Base-by-base conservation (phyloP, 2,113 vertebrate species). In the Dascyllus trimaculatus region DNA sequence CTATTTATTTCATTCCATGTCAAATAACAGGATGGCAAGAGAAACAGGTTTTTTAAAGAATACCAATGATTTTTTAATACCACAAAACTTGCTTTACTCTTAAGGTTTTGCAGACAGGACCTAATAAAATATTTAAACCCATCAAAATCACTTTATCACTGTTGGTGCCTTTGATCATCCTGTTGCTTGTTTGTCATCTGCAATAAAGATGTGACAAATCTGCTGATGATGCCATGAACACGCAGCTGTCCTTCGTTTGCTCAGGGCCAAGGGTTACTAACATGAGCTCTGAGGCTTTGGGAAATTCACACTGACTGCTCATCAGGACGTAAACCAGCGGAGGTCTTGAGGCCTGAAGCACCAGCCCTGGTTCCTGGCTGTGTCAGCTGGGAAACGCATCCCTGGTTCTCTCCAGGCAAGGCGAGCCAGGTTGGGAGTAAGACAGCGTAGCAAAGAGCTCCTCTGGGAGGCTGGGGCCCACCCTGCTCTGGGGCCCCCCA, bases 301-400 rank as follows among this genome's bases (percentile, higher is more conserved):
- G 62, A 66, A 64, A 51, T 82, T 86, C 66, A 78, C 43, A 45
- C 19, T 70, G 19, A 51, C 58, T 6, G 49, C 75, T 88, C 75
- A 85, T 88, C 79, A 61, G 70, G 62, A 74, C 38, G 57, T 35
- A 35, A 87, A 59, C 61, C 54, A 63, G 59, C 79, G 80, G 73
- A 84, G 67, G 5, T 69, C 68, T 53, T 21, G n/a, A n/a, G 54
- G 51, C 81, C 81, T 45, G 65, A 35, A 86, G 88, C 74, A 62
- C 40, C 56, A 48, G 63, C 43, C 58, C 22, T 18, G 66, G 25
- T 46, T 77, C 62, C 48, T 81, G 68, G 24, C 68, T 75, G 60
- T 46, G 87, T 92, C 93, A 93, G 90, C 91, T 92, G 92, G 84
- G 88, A 89, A 93, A 92, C 66, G 52, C 84, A 91, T 93, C 91